Conservation (phyloP, 2,888 invertebrate species). For the Nephrotoma appendiculata region DNA sequence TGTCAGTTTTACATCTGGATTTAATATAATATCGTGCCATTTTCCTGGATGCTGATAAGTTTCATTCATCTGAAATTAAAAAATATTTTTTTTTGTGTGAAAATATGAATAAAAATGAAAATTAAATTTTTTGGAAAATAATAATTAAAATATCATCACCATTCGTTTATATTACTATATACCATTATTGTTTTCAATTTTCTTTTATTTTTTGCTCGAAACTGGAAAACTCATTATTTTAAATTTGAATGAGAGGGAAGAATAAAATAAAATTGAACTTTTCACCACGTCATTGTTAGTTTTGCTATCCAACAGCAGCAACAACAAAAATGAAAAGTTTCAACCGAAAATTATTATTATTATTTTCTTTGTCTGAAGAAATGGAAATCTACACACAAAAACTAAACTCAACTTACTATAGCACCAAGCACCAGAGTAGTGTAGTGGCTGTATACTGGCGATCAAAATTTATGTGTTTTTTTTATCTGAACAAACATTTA, state of each 20-base stretch:
- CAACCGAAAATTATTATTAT: background rate
- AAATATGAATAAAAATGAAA: background rate
- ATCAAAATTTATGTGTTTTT: background rate
- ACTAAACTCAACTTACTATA: background rate
- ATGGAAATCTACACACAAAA: background rate
- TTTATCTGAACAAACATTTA: background rate
- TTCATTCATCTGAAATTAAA: constrained; percentile 45
- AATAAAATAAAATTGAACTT: background rate
- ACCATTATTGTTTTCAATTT: background rate
- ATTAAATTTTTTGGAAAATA: background rate
- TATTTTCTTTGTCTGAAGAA: background rate
- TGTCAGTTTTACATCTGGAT: constrained; percentile 25
- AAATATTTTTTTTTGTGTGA: too few relatives aligned
- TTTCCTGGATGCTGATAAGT: constrained; percentile 55
- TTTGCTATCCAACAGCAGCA: background rate
- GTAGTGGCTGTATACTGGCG: background rate
- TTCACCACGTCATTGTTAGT: background rate
- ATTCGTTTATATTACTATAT: background rate
- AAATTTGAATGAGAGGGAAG: background rate
- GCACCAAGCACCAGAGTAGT: background rate
- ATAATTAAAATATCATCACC: background rate
- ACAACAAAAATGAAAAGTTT: background rate
- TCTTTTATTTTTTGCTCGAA: background rate
- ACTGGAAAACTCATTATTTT: background rate
- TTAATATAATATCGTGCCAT: constrained; percentile 45